Evolutionary conservation across 2,113 vertebrate species (phyloP).

Genomic region (Neogale vison): DNA sequence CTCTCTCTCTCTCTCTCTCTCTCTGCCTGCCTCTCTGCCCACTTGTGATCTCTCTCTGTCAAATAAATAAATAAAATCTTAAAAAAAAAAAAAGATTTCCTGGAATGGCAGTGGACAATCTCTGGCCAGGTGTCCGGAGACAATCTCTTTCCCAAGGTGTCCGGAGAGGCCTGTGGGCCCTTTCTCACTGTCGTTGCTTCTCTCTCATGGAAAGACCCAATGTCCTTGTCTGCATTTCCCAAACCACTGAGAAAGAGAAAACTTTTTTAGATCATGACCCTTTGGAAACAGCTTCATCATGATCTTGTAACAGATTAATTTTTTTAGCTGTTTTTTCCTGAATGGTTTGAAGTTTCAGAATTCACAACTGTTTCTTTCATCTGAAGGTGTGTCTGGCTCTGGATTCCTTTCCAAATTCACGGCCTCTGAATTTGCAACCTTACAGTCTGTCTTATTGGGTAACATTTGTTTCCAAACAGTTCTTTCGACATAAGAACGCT

Average conservation of each 20-base stretch:
- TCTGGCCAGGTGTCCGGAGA: no score
- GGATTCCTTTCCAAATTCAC: not conserved
- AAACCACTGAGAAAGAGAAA: not conserved
- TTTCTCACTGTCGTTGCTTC: not conserved
- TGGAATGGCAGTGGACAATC: not conserved
- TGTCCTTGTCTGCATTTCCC: not conserved
- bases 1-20: no score
- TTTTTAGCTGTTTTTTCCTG: not conserved
- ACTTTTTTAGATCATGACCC: not conserved
- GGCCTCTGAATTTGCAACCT: not conserved
- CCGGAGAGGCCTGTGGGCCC: not conserved
- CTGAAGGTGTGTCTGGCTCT: not conserved
- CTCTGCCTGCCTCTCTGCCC: no score
- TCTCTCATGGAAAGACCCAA: not conserved
- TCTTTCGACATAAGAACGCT: not conserved
- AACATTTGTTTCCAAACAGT: not conserved
- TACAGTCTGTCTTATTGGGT: not conserved
- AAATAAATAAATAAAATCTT: not conserved
- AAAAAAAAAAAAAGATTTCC: not conserved
- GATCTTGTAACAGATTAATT: not conserved
- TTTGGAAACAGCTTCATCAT: not conserved
- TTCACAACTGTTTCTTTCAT: not conserved
- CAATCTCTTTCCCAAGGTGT: not conserved
- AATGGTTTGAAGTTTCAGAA: not conserved
- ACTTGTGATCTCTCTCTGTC: no score